Evolutionary conservation across 2,797 vertebrate genomes (phyloP).

Genomic region (Vireo griseus): DNA sequence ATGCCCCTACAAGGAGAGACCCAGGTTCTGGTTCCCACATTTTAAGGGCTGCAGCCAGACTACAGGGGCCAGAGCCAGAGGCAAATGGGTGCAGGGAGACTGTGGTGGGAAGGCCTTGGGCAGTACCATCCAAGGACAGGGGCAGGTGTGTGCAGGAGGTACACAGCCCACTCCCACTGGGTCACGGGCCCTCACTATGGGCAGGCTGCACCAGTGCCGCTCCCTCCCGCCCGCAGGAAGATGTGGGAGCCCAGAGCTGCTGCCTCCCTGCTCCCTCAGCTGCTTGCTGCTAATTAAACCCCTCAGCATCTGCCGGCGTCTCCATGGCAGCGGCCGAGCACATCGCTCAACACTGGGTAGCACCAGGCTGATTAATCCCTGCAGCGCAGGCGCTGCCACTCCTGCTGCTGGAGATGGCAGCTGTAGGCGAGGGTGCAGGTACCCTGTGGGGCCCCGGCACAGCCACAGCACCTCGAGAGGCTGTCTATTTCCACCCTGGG

Average conservation of each 20-base stretch:
- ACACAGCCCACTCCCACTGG: background rate
- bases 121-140: background rate
- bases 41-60: background rate
- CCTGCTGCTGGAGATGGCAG: slow-evolving; percentile 40
- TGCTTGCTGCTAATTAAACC: slow-evolving; percentile 60
- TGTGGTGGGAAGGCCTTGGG: background rate
- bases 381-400: slow-evolving; percentile 15
- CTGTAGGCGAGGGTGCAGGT: slow-evolving; percentile 5
- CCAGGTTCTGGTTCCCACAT: background rate
- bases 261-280: slow-evolving; percentile 13
- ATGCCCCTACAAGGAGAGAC: background rate
- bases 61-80: background rate
- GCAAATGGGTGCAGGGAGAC: background rate
- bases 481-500: background rate
- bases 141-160: background rate
- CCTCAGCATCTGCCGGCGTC: slow-evolving; percentile 65
- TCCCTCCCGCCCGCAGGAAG: background rate
- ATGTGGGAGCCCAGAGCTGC: slow-evolving; percentile 19
- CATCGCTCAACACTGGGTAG: slow-evolving; percentile 39
- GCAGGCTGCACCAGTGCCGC: background rate
- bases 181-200: fast-evolving
- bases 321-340: slow-evolving; percentile 63
- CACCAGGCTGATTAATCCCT: slow-evolving; percentile 62
- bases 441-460: background rate
- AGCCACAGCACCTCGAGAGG: background rate